Conservation (phyloP, 2,797 vertebrate species). For the Amniataba percoides region DNA sequence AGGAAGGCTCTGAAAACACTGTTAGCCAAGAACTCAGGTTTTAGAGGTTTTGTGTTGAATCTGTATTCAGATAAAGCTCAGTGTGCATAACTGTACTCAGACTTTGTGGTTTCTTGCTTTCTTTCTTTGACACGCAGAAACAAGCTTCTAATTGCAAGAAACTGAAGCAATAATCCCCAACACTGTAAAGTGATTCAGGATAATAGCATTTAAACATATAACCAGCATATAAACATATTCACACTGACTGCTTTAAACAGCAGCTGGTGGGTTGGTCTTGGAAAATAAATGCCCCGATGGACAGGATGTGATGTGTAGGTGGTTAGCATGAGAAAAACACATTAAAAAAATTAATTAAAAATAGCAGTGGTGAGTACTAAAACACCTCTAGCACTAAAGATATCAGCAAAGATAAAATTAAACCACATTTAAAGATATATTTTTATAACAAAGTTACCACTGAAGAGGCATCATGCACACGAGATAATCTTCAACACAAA, state of each 20-base stretch:
- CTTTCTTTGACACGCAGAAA: neutral
- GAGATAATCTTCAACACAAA: neutral
- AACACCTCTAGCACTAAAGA: neutral
- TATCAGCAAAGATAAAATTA: neutral
- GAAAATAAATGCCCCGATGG: neutral
- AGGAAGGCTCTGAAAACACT: neutral
- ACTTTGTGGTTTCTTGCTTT: neutral
- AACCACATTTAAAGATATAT: neutral
- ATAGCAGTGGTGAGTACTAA: neutral
- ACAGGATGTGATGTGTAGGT: conserved; percentile 22
- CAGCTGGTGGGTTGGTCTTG: conserved; percentile 12
- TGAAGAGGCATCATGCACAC: conserved; percentile 1
- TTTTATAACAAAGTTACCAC: conserved; percentile 16
- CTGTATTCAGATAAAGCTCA: neutral
- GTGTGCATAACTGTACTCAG: neutral
- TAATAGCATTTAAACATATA: neutral
- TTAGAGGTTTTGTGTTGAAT: neutral
- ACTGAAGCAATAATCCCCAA: neutral
- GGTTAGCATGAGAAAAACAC: neutral
- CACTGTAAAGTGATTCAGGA: neutral
- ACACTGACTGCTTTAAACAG: neutral
- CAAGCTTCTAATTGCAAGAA: neutral
- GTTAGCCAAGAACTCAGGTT: neutral
- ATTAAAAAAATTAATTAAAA: neutral
- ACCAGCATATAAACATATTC: neutral